Base-by-base conservation (phyloP, 2,888 invertebrate genomes). In the Andrena haemorrhoa region DNA sequence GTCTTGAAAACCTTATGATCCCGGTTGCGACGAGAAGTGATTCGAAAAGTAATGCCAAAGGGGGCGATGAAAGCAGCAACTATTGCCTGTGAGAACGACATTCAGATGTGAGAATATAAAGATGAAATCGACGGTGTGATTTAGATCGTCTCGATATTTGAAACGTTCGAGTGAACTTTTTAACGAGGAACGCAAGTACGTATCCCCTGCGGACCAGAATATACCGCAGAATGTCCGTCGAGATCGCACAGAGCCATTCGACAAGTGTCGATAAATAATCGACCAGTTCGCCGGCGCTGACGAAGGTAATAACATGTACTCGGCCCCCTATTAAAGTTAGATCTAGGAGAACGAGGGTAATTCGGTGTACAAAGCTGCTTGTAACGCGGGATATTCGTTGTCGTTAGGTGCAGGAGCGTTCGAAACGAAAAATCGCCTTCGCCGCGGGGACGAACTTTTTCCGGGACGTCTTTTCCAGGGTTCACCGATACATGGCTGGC, bases 341-440 rank as follows among this genome's bases (percentile, higher is more conserved):
- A 69, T 68, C 73, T 53, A 47, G 16, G 65, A 49, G 71, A 83
- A 81, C 80, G 60, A 75, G 79, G 77, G 73, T 74, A 77, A 85
- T 87, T 85, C 71, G 61, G 76, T 75, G 79, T 73, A 78, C 75
- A 80, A 70, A 77, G 64, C 68, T 63, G 58, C 77, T n/a, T 10
- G 26, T 63, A 41, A 33, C 49, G 68, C n/a, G 12, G 82, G 77
- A 79, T 81, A 79, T 82, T 83, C 81, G 74, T 73, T 74, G 76
- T 87, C 79, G 78, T 87, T 82, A 82, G 75, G 81, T 69, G 85
- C 65, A 76, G 68, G 73, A 77, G 56, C 64, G 58, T 58, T 71
- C 58, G 56, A 29, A 64, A 70, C 75, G 68, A 73, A 86, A 72
- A 77, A 78, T 87, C 84, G 84, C 58, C 74, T 81, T 79, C 71